Evolutionary conservation across 2,888 invertebrate genomes (phyloP), one percentile per base, ranked within the genome.

Genomic region (Rambutsinella grinnellia): DNA sequence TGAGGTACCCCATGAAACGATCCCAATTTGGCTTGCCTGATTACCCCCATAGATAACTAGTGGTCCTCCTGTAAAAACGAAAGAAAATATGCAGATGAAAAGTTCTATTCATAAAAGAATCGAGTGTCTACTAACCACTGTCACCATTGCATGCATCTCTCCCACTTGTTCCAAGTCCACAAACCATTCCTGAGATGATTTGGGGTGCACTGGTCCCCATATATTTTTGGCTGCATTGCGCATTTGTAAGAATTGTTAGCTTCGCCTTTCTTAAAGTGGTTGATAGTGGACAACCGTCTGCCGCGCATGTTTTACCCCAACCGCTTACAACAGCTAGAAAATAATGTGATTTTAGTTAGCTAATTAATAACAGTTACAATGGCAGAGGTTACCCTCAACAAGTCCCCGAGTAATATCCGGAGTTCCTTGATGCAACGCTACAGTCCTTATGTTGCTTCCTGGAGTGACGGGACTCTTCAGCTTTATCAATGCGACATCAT

Each of bases 141-240:
- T 75, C 75, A 3, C 75, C 75, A n/a, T 69, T 63, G 44, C 79
- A 79, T 47, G 79, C 44, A 44, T 75, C 75, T 10, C 5, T 19
- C 6, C 54, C 58, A 8, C 47, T 1, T 8, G 28, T 53, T 2
- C 77, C 75, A 13, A 61, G 66, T 19, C 76, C 76, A 54, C 77
- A 81, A 1, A 81, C 36, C 81, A 81, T 81, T 17, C 51, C 49
- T 8, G 93, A 93, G 1, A 94, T 93, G 72, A 96, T 96, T 26
- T 95, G 95, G 13, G 94, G 95, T 0, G 95, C 93, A 13, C 94
- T 94, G 0, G 94, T 93, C 5, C 89, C 89, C n/a, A 94, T 94
- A 85, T 95, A 95, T 85, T 94, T 94, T 24, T 89, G 86, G 76
- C 91, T 90, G 85, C 95, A 95, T 81, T 94, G 92, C 0, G 87